phyloP scores from a whole-genome alignment of 2,113 vertebrate genomes.

The Dromas ardeola region DNA sequence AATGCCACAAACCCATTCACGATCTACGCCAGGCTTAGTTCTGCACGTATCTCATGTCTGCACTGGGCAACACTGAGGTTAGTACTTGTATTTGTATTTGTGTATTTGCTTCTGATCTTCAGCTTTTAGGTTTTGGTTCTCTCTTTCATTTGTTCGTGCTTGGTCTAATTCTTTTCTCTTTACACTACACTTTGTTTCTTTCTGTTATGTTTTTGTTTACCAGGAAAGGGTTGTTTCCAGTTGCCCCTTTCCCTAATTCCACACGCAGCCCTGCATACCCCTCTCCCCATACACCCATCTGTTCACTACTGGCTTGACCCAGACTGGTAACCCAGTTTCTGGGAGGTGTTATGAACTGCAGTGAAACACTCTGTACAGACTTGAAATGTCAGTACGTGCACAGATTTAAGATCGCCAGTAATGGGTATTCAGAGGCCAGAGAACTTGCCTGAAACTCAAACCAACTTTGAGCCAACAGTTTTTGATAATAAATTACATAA shows the following conservation, averaged over 20 bases:
- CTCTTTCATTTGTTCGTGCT: neutral
- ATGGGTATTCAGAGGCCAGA: neutral
- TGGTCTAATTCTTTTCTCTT: neutral
- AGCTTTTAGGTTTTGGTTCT: neutral
- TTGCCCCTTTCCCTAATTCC: neutral
- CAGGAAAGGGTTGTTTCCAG: neutral
- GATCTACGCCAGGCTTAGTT: neutral
- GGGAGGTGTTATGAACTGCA: neutral
- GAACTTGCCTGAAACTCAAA: neutral
- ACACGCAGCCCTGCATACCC: neutral
- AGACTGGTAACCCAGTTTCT: neutral
- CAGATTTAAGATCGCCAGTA: neutral
- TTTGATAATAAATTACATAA: neutral
- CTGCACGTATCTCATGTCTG: neutral
- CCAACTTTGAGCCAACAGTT: neutral
- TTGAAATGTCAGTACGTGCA: neutral
- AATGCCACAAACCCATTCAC: accelerated
- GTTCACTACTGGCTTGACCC: neutral
- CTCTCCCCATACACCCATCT: neutral
- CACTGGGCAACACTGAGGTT: neutral
- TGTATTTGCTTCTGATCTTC: neutral
- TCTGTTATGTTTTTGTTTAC: neutral
- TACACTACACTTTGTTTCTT: neutral
- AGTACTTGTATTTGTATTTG: neutral
- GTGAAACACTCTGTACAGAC: neutral